phyloP scores from a whole-genome alignment of 2,797 vertebrate species.

The Microctenopoma steveboyesi region DNA sequence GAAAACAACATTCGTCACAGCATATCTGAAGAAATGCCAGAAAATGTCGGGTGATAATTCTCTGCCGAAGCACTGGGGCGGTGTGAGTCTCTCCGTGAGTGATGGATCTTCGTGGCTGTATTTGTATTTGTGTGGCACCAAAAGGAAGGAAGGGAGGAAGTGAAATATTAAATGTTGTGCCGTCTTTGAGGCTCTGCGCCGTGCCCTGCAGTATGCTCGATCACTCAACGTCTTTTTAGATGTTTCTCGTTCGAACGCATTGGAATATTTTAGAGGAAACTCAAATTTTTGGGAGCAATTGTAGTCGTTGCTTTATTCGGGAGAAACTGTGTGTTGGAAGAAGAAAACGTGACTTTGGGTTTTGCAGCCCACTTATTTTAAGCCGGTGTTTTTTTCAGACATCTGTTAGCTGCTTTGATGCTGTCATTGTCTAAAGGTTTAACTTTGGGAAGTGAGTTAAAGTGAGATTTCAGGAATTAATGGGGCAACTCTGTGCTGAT shows the following conservation, averaged over 20 bases:
- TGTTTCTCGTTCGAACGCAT: conserved; percentile 17
- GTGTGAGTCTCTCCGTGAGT: conserved; percentile 18
- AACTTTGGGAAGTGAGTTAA: conserved; percentile 37
- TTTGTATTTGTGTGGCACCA: conserved; percentile 46
- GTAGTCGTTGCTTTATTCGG: conserved; percentile 6
- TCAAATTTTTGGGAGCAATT: conserved; percentile 30
- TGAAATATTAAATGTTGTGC: conserved; percentile 61
- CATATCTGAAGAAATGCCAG: conserved; percentile 11
- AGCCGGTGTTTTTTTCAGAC: conserved; percentile 8
- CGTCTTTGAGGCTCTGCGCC: conserved; percentile 40
- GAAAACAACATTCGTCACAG: conserved; percentile 19
- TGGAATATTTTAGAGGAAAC: conserved; percentile 23
- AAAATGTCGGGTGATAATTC: conserved; percentile 26
- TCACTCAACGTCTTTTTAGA: conserved; percentile 34
- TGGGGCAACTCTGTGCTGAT: conserved; percentile 26
- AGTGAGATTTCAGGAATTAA: conserved; percentile 39
- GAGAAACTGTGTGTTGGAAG: not conserved
- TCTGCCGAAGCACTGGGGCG: conserved; percentile 7
- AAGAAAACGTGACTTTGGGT: not conserved
- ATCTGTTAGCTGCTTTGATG: conserved; percentile 14
- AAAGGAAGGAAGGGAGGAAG: conserved; percentile 25
- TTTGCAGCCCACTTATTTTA: conserved; percentile 19
- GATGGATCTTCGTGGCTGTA: conserved; percentile 39
- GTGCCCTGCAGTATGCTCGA: conserved; percentile 32
- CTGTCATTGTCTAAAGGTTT: conserved; percentile 18